Evolutionary conservation across 53 echinoderm and acorn worm species (phyloP).

Genomic region (Temnopleurus reevesii): DNA sequence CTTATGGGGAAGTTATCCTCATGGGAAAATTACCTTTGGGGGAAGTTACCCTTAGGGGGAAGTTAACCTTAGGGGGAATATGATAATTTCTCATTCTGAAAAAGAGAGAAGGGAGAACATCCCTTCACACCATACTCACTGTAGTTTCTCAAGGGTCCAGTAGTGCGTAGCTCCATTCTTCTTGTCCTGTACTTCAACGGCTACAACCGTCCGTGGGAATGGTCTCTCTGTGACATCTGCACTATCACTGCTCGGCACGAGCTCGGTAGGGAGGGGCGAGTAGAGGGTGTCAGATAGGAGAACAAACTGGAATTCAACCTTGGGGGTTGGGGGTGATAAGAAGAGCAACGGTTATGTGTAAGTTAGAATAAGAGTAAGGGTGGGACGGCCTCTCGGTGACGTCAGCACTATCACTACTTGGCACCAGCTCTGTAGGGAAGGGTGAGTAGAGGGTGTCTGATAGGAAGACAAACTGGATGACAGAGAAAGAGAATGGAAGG

Average conservation of each 20-base stretch:
- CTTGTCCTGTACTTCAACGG: slow-evolving; percentile 89
- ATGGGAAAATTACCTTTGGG: no score
- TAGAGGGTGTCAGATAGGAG: slow-evolving; percentile 94
- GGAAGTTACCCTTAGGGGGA: no score
- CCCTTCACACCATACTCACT: slow-evolving; percentile 55
- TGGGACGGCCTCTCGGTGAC: slow-evolving; percentile 84
- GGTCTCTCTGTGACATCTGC: slow-evolving; percentile 75
- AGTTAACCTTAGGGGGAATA: no score
- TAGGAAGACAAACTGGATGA: slow-evolving; percentile 94
- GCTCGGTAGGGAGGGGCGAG: slow-evolving; percentile 92
- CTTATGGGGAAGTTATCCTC: no score
- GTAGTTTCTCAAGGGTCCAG: slow-evolving; percentile 95
- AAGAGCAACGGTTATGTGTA: no score
- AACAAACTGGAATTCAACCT: slow-evolving; percentile 99
- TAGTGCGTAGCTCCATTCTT: slow-evolving; percentile 98
- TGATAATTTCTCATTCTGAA: no score
- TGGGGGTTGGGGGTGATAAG: background rate
- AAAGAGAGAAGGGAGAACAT: no score
- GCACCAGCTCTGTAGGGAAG: slow-evolving; percentile 85
- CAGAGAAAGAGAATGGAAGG: no score
- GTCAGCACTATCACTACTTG: slow-evolving; percentile 74
- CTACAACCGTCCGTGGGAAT: slow-evolving; percentile 94
- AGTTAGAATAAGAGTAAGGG: no score
- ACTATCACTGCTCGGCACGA: slow-evolving; percentile 82
- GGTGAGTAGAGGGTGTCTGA: slow-evolving; percentile 98